These are phyloP conservation scores for Erpornis zantholeuca DNA, from an alignment of 2,113 vertebrate genomes.

Conservation along the genomic window DNA sequence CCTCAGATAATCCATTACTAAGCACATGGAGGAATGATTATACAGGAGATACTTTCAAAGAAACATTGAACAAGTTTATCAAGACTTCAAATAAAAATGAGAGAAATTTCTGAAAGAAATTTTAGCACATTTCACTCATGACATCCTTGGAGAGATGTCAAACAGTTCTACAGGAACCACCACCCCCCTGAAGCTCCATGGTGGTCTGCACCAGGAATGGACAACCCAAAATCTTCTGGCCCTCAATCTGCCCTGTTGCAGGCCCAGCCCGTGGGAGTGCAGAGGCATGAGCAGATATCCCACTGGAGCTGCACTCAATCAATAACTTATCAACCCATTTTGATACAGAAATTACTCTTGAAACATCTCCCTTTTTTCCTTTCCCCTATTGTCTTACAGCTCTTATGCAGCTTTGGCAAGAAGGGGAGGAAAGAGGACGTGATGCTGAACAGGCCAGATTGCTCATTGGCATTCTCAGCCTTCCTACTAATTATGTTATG, in stretches of 20 bases:
- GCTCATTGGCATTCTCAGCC: not conserved
- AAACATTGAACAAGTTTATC: not conserved
- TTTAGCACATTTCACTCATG: not conserved
- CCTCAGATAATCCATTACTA: not conserved
- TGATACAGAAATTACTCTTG: not conserved
- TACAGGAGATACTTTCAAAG: not conserved
- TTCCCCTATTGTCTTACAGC: accelerated
- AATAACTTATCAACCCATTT: not conserved
- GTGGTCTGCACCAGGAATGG: not conserved
- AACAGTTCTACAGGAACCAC: not conserved
- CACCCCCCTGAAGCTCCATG: accelerated
- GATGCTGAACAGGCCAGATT: not conserved
- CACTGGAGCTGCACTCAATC: not conserved
- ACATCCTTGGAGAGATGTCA: not conserved
- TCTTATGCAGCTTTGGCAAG: not conserved
- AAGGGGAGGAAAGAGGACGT: not conserved
- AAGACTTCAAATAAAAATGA: not conserved
- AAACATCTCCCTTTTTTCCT: not conserved
- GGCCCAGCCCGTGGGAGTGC: accelerated
- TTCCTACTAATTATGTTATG: not conserved
- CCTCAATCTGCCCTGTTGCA: not conserved
- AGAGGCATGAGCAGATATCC: accelerated
- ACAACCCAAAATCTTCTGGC: not conserved
- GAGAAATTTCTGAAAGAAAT: not conserved
- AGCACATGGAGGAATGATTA: not conserved